Evolutionary conservation across 1,140 invertebrate genomes (phyloP).

Genomic region (Cydia amplana): DNA sequence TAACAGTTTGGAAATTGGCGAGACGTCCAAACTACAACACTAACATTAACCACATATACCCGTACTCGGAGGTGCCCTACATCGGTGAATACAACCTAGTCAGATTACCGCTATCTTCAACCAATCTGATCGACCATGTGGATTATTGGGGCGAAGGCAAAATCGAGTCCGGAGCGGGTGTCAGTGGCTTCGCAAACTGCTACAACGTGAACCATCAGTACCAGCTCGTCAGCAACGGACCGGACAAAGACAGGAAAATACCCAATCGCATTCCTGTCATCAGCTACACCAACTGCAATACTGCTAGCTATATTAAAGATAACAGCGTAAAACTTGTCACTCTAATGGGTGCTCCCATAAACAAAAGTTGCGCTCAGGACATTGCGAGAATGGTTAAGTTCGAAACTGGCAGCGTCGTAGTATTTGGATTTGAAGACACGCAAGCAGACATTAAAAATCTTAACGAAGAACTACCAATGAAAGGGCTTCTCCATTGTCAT

Average conservation of each 20-base stretch:
- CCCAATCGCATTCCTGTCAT: constrained; percentile 47
- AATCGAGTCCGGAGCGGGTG: constrained; percentile 32
- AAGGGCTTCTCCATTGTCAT: constrained; percentile 35
- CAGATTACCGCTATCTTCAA: constrained; percentile 37
- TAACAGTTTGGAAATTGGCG: constrained; percentile 38
- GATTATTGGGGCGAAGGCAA: constrained; percentile 51
- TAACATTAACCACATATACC: constrained; percentile 42
- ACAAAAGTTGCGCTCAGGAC: constrained; percentile 43
- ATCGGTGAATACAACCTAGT: constrained; percentile 45
- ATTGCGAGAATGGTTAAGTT: constrained; percentile 42
- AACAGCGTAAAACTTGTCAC: constrained; percentile 42
- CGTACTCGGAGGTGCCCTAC: constrained; percentile 45
- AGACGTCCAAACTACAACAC: constrained; percentile 41
- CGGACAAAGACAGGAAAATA: constrained; percentile 42
- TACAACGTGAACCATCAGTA: constrained; percentile 47
- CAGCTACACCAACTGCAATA: constrained; percentile 44
- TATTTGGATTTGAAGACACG: constrained; percentile 41
- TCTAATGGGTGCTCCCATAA: constrained; percentile 46
- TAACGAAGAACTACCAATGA: constrained; percentile 35
- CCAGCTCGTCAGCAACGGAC: constrained; percentile 45
- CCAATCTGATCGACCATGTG: constrained; percentile 39
- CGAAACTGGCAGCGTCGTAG: constrained; percentile 38
- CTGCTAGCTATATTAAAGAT: constrained; percentile 43
- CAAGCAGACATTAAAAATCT: constrained; percentile 40
- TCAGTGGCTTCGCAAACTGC: constrained; percentile 41